These are phyloP conservation scores for Leptodactylus fuscus DNA, from an alignment of 2,113 vertebrate species.

Conservation along the genomic window DNA sequence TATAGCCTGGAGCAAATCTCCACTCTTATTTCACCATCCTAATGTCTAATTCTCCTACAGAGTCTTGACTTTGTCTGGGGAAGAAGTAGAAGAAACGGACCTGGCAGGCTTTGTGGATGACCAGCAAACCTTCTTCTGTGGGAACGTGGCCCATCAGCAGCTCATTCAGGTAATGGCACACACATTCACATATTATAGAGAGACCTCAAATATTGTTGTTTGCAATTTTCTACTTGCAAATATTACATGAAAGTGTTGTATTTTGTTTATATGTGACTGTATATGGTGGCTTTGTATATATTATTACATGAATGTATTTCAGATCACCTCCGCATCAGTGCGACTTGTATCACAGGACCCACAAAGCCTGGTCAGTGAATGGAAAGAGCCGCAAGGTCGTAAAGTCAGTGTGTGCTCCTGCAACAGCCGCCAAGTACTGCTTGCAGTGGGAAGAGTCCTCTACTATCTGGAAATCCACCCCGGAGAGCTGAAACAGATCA, in stretches of 20 bases:
- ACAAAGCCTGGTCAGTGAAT: constrained; percentile 92
- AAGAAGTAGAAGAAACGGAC: constrained; percentile 97
- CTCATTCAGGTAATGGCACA: constrained; percentile 88
- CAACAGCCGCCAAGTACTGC: constrained; percentile 94
- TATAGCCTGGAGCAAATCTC: too few species aligned
- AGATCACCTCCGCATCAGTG: constrained; percentile 97
- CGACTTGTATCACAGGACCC: constrained; percentile 93
- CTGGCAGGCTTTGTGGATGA: constrained; percentile 95
- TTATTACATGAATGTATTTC: too few species aligned
- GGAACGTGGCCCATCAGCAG: constrained; percentile 94
- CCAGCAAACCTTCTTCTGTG: constrained; percentile 98
- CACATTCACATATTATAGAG: too few species aligned
- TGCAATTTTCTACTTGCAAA: too few species aligned
- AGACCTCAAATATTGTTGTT: too few species aligned
- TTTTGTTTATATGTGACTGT: too few species aligned
- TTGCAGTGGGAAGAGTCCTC: constrained; percentile 91
- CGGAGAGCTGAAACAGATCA: constrained; percentile 94
- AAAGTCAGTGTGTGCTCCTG: constrained; percentile 98
- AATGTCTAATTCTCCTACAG: constrained; percentile 66
- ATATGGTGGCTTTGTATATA: too few species aligned
- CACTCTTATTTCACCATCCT: background rate
- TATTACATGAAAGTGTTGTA: too few species aligned
- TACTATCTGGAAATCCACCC: constrained; percentile 95
- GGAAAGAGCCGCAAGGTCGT: constrained; percentile 95
- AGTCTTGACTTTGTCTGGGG: constrained; percentile 94